Base-by-base conservation (phyloP, 2,888 invertebrate genomes). In the Agapostemon virescens region DNA sequence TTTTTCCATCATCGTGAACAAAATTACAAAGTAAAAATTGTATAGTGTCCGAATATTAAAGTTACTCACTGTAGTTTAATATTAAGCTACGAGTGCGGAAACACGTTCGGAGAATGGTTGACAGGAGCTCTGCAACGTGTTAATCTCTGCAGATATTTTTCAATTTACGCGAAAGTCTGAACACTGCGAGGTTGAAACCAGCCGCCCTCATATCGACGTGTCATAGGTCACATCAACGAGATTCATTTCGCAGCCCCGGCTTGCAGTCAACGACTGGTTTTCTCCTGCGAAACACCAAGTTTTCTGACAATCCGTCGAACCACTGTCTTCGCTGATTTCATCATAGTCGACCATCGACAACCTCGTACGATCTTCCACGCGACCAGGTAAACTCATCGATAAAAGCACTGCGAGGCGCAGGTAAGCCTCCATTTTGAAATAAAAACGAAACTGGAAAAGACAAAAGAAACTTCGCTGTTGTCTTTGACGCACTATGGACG, bases 201-300 rank as follows among this genome's bases (percentile, higher is more conserved):
- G 70, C 68, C 75, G 81, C 75, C 83, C 74, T 68, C 78, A 78
- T 81, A 86, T 91, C 90, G 86, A 82, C 72, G 87, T 90, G 91
- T 91, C 92, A 91, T 88, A 92, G 92, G 92, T 92, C 92, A 91
- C 88, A 71, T 84, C 85, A 89, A 92, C 90, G 90, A 90, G 92
- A 92, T 92, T 75, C 85, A 85, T 82, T 80, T 77, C 80, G 83
- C 87, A 85, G 84, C 85, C 79, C 72, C 86, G 86, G 85, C 83
- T 87, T 89, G 86, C 92, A 92, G 92, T 92, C 87, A 86, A 82
- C 84, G 86, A 84, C 88, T 88, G 86, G 89, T 90, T n/a, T n/a
- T 89, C 90, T 88, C 82, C 87, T 78, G 73, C 84, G 87, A 87
- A 87, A 86, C 87, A 82, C 78, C 80, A 71, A 81, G 76, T 85